phyloP scores from a whole-genome alignment of 2,888 invertebrate species.

The Pollenia labialis region DNA sequence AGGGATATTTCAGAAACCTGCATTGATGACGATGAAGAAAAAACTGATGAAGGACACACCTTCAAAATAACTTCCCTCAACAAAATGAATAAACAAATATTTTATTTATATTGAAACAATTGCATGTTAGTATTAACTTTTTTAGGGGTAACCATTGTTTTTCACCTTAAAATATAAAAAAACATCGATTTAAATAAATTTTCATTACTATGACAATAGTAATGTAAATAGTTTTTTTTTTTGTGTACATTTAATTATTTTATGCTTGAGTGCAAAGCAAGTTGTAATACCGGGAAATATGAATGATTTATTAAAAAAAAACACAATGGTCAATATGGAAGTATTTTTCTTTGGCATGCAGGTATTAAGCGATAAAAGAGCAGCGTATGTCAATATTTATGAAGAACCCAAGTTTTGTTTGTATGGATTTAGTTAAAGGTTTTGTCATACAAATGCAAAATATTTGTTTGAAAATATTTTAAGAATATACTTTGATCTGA shows the following conservation, averaged over 20 bases:
- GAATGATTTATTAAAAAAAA: conserved; percentile 10
- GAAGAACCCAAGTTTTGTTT: conserved; percentile 26
- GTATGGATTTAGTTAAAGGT: not conserved
- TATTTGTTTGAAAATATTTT: conserved; percentile 23
- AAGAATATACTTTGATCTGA: not conserved
- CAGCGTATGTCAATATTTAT: conserved; percentile 23
- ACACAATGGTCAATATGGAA: conserved; percentile 13
- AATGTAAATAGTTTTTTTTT: not conserved
- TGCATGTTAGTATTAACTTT: conserved; percentile 34
- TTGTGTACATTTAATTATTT: conserved; percentile 50
- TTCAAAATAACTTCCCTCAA: not conserved
- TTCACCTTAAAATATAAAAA: not conserved
- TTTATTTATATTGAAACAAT: conserved; percentile 6
- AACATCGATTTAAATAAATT: conserved; percentile 37
- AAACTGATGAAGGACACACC: conserved; percentile 25
- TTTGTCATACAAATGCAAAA: not conserved
- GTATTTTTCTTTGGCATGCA: not conserved
- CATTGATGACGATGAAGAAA: not conserved
- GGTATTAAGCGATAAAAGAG: not conserved
- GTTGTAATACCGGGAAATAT: not conserved
- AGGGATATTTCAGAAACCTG: not conserved
- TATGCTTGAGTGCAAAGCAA: conserved; percentile 49
- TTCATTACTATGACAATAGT: conserved; percentile 59
- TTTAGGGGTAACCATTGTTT: conserved; percentile 30
- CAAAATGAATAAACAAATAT: conserved; percentile 14